Evolutionary conservation across 2,888 invertebrate genomes (phyloP).

Genomic region (Calameuta idolon): DNA sequence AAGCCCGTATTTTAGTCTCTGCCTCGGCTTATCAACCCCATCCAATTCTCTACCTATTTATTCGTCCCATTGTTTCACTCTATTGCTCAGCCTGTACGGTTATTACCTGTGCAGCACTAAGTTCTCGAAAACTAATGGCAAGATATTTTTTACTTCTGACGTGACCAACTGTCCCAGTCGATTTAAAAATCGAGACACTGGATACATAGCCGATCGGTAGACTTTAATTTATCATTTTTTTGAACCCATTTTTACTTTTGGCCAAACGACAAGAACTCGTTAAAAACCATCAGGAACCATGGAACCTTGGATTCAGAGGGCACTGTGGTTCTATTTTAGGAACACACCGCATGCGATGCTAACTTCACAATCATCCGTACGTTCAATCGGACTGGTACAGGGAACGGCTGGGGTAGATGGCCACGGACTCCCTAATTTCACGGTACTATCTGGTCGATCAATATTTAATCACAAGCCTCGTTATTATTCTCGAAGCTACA

Average conservation of each 20-base stretch:
- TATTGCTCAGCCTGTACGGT: background rate
- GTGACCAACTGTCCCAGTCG: background rate
- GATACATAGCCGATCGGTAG: background rate
- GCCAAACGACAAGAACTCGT: no score
- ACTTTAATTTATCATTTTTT: background rate
- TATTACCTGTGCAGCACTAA: background rate
- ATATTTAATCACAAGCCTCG: constrained; percentile 35
- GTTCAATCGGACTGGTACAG: background rate
- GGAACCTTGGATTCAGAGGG: no score
- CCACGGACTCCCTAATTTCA: background rate
- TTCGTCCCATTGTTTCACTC: background rate
- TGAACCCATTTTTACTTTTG: no score
- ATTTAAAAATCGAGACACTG: background rate
- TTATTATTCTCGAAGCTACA: constrained; percentile 43
- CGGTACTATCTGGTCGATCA: constrained; percentile 21
- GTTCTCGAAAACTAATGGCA: background rate
- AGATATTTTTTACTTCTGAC: background rate
- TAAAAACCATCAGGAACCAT: no score
- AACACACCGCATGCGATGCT: no score
- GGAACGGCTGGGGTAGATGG: background rate
- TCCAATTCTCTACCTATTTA: background rate
- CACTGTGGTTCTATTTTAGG: no score
- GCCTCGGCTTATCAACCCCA: background rate
- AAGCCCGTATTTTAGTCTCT: background rate
- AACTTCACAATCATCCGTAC: no score